Conservation (phyloP, 2,888 invertebrate genomes). For the Syrphus vitripennis region DNA sequence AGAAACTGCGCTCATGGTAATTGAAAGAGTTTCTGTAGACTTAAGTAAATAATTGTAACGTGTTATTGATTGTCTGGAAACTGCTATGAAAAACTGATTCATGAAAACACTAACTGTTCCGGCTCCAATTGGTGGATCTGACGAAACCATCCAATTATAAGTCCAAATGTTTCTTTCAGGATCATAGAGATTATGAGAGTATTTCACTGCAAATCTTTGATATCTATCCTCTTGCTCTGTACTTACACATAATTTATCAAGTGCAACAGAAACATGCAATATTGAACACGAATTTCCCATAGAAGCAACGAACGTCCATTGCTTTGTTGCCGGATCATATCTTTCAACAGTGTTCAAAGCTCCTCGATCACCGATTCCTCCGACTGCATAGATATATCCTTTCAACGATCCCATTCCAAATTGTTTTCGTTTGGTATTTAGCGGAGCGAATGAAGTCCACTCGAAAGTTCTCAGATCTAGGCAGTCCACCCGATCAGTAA, state of each 20-base stretch:
- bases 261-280: not conserved
- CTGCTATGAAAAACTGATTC: not conserved
- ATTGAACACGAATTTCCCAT: not conserved
- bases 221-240: not conserved
- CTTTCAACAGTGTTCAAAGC: not conserved
- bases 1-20: not conserved
- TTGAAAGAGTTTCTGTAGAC: not conserved
- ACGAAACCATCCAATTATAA: not conserved
- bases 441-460: slow-evolving; percentile 3
- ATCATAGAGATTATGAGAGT: not conserved
- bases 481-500: slow-evolving; percentile 1
- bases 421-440: not conserved
- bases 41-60: not conserved
- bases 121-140: not conserved
- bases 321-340: not conserved
- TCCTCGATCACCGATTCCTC: not conserved
- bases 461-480: not conserved
- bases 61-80: not conserved
- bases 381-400: not conserved
- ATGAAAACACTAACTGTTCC: not conserved
- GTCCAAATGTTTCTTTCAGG: not conserved
- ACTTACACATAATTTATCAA: not conserved
- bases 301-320: not conserved
- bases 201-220: not conserved
- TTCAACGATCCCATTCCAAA: not conserved